Base-by-base conservation (phyloP, 2,797 vertebrate species). In the Myotis findleyi region DNA sequence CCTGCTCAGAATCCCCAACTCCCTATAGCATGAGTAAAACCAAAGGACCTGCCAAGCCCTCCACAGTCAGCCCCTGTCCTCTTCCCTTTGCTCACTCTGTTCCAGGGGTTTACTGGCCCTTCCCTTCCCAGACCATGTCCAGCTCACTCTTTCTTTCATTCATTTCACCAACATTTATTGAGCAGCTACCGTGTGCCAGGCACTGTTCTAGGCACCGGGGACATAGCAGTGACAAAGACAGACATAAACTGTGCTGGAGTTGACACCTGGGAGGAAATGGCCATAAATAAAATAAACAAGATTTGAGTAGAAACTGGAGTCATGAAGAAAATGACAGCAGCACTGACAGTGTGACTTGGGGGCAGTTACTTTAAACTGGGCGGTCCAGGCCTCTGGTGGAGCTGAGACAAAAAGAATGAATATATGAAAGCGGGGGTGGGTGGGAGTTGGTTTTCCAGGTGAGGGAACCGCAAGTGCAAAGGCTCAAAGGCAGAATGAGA, bases 71-170 rank as follows among this genome's bases (percentile, higher is more conserved):
- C 81, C 41, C 51, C n/a, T 44, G 18, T 30, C 36, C 55, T 80
- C 44, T 73, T 76, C 59, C 36, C 77, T 92, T 62, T 20, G 38
- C 27, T 59, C 30, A 38, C 72, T 83, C 85, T 38, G 68, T 73
- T 77, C 64, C 38, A 73, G 62, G 20, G 25, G 30, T 17, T 51
- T 16, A 38, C 49, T 8, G 4, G 47, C 33, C 66, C 47, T 79
- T 64, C 64, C 36, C 53, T 77, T 71, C 89, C 25, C 21, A 76
- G 25, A 64, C 5, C 76, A 69, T 3, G 25, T 62, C 55, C 64
- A 88, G 25, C 21, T 47, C 79, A 33, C 90, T 82, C 72, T n/a
- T 85, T 85, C 72, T 38, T 85, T 87, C 68, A 81, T 25, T 87
- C 36, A 64, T 57, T 73, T 36, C 93, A 51, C 55, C 68, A 57